phyloP scores from a whole-genome alignment of 2,113 vertebrate species.

The Oncorhynchus kisutch region DNA sequence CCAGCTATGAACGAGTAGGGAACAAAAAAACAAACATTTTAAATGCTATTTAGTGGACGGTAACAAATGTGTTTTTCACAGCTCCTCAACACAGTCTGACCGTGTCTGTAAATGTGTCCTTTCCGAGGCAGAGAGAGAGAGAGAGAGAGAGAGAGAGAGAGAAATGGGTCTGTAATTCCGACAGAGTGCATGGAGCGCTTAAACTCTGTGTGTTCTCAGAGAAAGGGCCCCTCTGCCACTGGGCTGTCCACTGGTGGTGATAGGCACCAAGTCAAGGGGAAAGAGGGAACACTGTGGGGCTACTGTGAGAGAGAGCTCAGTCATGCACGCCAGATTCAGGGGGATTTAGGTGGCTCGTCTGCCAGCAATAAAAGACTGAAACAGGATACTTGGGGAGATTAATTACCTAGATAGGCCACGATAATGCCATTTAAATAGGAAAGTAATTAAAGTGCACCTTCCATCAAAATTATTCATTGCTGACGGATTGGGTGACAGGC shows the following conservation, averaged over 20 bases:
- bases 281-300: slow-evolving; percentile 40
- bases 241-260: slow-evolving; percentile 35
- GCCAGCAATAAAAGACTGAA: slow-evolving; percentile 94
- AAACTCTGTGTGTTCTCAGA: slow-evolving; percentile 31
- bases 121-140: slow-evolving; percentile 20
- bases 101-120: not conserved
- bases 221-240: slow-evolving; percentile 36
- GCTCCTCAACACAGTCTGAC: not conserved
- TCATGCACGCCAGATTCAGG: slow-evolving; percentile 88
- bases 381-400: slow-evolving; percentile 98
- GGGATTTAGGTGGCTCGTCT: slow-evolving; percentile 91
- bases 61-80: not conserved
- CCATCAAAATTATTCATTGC: slow-evolving; percentile 99
- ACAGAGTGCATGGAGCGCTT: slow-evolving; percentile 44
- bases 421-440: slow-evolving; percentile 99
- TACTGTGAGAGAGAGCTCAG: slow-evolving; percentile 73
- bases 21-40: not conserved
- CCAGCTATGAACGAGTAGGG: no score
- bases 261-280: slow-evolving; percentile 49
- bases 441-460: slow-evolving; percentile 99
- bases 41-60: not conserved
- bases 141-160: not conserved
- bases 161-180: slow-evolving; percentile 44
- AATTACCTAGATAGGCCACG: slow-evolving; percentile 97
- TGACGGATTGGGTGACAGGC: slow-evolving; percentile 96